Base-by-base conservation (phyloP, 2,888 invertebrate species). In the Heliconius ismenius region DNA sequence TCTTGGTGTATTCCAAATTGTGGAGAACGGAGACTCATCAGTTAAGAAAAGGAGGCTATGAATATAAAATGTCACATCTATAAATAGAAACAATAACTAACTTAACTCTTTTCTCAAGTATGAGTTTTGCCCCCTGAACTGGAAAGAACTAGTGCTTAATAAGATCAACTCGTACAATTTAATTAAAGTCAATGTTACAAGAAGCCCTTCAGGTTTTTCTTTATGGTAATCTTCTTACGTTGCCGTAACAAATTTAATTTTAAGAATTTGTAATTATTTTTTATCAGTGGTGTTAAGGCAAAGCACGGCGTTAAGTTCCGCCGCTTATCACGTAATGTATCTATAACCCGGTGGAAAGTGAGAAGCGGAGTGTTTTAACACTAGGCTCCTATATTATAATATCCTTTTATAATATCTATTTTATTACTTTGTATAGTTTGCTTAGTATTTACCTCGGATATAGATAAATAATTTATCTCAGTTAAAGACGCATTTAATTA, bases 111-210 rank as follows among this genome's bases (percentile, higher is more conserved):
- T 32, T 39, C 62, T 63, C 68, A 69, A 58, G 62, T 75, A 73
- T 73, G 65, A 68, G 39, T 75, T 73, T 73, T 73, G 70, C 39
- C 67, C 28, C 68, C 39, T n/a, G 49, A 54, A 75, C 78, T 76
- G 76, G 73, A 68, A 68, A 76, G 49, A 79, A 43, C 75, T 58
- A 54, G 24, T 60, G 54, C 32, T 72, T 79, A 79, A 79, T 76
- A 74, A 58, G 79, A 79, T 79, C 49, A 67, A 24, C 65, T 65
- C 63, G 32, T 28, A 72, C 68, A 78, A 78, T 78, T 78, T 63
- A 64, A 79, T 79, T 79, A 76, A 63, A 68, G 60, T 28, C 43
- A 65, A 32, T 54, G 28, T 26, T 72, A 73, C 28, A 62, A 43
- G 79, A 79, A 78, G 67, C 79, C 79, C 70, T 74, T 70, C 65